Conservation (phyloP, 1,140 invertebrate genomes). For the Paraescarpia echinospica region DNA sequence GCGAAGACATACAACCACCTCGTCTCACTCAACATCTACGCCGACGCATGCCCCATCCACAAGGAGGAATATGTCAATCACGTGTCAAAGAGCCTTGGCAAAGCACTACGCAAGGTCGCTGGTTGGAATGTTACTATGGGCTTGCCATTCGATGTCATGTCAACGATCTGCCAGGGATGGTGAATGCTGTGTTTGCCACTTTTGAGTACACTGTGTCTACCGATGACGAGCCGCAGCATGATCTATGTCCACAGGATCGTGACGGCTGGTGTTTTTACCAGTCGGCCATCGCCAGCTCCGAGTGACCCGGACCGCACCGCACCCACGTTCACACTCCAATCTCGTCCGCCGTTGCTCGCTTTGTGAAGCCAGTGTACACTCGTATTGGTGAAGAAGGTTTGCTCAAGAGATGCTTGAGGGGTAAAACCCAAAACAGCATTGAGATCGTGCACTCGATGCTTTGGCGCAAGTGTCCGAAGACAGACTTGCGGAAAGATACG, state of each 20-base stretch:
- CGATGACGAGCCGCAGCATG: neutral
- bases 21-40: neutral
- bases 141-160: neutral
- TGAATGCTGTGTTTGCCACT: neutral
- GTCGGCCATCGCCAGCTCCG: neutral
- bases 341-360: neutral
- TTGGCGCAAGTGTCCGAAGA: neutral
- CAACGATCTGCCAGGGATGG: neutral
- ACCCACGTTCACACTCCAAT: neutral
- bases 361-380: neutral
- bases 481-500: neutral
- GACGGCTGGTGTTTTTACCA: neutral
- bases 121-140: neutral
- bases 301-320: neutral
- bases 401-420: neutral
- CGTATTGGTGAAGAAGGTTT: neutral
- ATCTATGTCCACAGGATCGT: neutral
- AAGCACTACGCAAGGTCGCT: neutral
- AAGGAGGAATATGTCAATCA: neutral
- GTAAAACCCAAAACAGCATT: neutral
- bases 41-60: neutral
- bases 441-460: neutral
- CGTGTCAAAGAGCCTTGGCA: neutral
- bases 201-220: neutral
- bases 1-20: neutral